Base-by-base conservation (phyloP, 2,797 vertebrate species). In the Cuculus canorus region DNA sequence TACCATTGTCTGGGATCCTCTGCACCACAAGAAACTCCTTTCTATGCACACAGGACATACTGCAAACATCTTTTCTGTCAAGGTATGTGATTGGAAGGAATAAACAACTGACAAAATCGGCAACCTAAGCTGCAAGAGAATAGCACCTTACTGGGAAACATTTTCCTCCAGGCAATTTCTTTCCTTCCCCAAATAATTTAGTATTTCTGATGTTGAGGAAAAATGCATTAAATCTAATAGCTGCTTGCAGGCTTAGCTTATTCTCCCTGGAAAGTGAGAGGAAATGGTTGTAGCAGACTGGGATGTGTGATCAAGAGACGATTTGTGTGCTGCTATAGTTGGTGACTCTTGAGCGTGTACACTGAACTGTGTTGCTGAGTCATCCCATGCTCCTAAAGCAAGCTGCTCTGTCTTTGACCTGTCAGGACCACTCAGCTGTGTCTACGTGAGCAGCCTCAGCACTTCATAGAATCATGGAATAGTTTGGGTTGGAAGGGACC, bases 41-140 rank as follows among this genome's bases (percentile, higher is more conserved):
- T 99, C 99, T 97, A 99, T 99, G 99, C 99, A 99, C 97, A 99
- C 99, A 6, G 99, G 99, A 68, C 99, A 99, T 76, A 99, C 99
- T 21, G 99, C 99, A 91, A 99, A 99, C 97, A 99, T 99, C 96
- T 99, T 99, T 96, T 99, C 99, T 87, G 99, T 99, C 66, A 99
- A 99, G 99, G 99, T 99, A 95, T 97, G 72, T 41, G 53, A 41
- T 76, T 50, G 18, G 77, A 43, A 88, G n/a, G 61, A 45, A 30
- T 5, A 17, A 75, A 21, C 0, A 4, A 28, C 65, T 48, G 10
- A 64, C 14, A 52, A 75, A 83, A 80, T 33, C 32, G 27, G 57
- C 64, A 72, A 10, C 56, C 19, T 13, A 35, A 68, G 48, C 30
- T 86, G 78, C 35, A 32, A 27, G 78, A 83, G 47, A 14, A 35